Evolutionary conservation across 2,888 invertebrate species (phyloP).

Genomic region (Antheraea assamensis): DNA sequence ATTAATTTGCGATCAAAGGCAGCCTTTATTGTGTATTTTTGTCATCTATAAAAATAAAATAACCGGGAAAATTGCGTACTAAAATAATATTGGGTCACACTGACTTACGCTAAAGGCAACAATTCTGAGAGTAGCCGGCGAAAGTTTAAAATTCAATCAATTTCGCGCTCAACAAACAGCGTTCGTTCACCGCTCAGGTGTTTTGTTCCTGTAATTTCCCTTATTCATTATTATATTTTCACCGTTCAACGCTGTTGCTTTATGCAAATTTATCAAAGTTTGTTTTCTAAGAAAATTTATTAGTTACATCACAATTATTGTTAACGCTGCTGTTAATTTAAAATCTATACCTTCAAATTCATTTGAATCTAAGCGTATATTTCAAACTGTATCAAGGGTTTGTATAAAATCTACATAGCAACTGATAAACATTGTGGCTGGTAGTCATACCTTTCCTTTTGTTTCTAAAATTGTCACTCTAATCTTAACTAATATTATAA

Average conservation of each 20-base stretch:
- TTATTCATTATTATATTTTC: constrained; percentile 23
- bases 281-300: constrained; percentile 4
- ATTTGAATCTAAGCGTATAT: background rate
- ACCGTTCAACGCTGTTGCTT: constrained; percentile 21
- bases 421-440: too few relatives aligned
- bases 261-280: constrained; percentile 20
- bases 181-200: constrained; percentile 21
- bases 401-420: too few relatives aligned
- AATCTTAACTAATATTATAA: too few relatives aligned
- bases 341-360: background rate
- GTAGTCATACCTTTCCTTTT: too few relatives aligned
- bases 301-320: background rate
- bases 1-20: too few relatives aligned
- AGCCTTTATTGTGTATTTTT: too few relatives aligned
- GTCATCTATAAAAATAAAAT: background rate
- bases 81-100: constrained; percentile 3
- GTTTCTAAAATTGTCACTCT: too few relatives aligned
- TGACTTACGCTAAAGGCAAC: constrained; percentile 15
- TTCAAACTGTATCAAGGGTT: too few relatives aligned
- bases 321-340: background rate
- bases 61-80: background rate
- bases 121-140: constrained; percentile 21
- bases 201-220: constrained; percentile 24
- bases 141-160: constrained; percentile 27
- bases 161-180: constrained; percentile 20